Evolutionary conservation across 1,140 invertebrate genomes (phyloP), one percentile per base, ranked within the genome.

Genomic region (Leptopilina boulardi): DNA sequence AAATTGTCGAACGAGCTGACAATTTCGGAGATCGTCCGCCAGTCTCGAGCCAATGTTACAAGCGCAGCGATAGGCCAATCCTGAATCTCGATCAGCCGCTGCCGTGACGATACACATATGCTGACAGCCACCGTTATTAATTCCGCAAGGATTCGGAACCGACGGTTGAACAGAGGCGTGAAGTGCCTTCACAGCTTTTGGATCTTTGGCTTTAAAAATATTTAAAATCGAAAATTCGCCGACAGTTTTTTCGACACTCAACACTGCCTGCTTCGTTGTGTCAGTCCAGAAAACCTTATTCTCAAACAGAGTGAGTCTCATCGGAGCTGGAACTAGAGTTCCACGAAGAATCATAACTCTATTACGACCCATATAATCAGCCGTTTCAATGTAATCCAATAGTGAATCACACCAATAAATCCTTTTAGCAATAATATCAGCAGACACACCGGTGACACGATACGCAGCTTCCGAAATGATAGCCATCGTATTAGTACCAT

Each of bases 381-480:
- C 97, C 0, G 97, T 98, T 87, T 99, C 98, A 79, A 99, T 99
- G 87, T 99, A 99, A 90, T 99, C 98, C 44, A 99, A 89, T 6
- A 99, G 92, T 0, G 96, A 96, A 89, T 99, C 98, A 84, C 97
- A 99, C 96, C 98, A 99, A 90, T 98, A 99, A 9, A 99, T 93
- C 44, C 98, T 92, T 86, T 96, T 94, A 0, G 95, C 94, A 6
- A 98, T 96, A 6, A 97, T 95, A 89, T 97, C 97, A 0, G 97
- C 94, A 0, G 97, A 93, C 0, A 98, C 93, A 47, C 96, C 97
- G 19, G 95, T 96, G 1, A 96, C 97, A 91, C 96, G 96, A 87
- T 98, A 98, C 0, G 97, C 96, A 0, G 97, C 96, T 87, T 97
- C 96, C 0, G 95, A 96, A 0, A 98, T 96, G n/a, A 98, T 95